A percentile compares a stretch with the other conserved stretches of the same genome.
phyloP scores from a whole-genome alignment of 1,140 invertebrate genomes.

The Leptoteleia sp. region DNA sequence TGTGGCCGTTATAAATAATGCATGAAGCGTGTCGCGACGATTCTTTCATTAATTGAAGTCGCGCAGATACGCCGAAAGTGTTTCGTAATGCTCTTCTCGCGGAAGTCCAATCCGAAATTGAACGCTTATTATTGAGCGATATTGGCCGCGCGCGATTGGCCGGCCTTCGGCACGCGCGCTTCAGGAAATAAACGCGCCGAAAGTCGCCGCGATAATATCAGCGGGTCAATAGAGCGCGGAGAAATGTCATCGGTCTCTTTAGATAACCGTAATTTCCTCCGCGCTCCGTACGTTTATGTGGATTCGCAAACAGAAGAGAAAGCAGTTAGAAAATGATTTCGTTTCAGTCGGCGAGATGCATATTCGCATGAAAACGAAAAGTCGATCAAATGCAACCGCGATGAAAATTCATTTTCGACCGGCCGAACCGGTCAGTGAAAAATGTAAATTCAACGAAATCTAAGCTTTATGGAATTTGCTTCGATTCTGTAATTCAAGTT shows the following conservation, averaged over 20 bases:
- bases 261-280: slow-evolving; percentile 19
- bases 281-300: neutral
- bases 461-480: no score
- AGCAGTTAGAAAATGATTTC: neutral
- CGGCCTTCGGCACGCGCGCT: slow-evolving; percentile 30
- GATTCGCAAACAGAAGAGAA: neutral
- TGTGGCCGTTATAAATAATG: slow-evolving; percentile 46
- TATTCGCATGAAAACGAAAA: no score
- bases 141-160: slow-evolving; percentile 40
- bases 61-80: slow-evolving; percentile 4
- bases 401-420: no score
- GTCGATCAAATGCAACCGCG: no score
- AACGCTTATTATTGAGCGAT: slow-evolving; percentile 39
- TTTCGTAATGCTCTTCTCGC: slow-evolving; percentile 14
- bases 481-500: no score
- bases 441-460: no score
- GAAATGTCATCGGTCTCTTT: slow-evolving; percentile 40
- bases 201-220: slow-evolving; percentile 25
- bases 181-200: slow-evolving; percentile 32
- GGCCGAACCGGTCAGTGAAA: no score
- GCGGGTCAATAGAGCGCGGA: slow-evolving; percentile 22
- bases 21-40: slow-evolving; percentile 30
- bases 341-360: no score
- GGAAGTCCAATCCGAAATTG: slow-evolving; percentile 14
- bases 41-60: slow-evolving; percentile 52